Evolutionary conservation across 2,888 invertebrate genomes (phyloP), one percentile per base, ranked within the genome.

Genomic region (Listrodromus nycthemerus): DNA sequence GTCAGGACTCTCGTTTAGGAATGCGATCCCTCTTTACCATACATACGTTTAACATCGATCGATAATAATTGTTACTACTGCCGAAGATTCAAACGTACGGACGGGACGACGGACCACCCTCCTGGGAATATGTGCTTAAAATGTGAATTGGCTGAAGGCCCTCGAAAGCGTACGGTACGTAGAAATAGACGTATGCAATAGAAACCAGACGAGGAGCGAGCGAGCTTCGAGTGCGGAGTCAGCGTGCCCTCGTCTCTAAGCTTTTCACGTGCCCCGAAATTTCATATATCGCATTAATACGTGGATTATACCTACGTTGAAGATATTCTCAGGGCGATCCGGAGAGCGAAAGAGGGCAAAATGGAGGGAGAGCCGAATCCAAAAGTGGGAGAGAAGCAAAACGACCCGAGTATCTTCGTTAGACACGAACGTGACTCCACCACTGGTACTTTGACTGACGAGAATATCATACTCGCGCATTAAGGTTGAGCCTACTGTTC

Each of bases 371-470:
- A 24, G 30, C n/a, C 48, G 19, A 74, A 74, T 77, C 55, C 41
- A 48, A 58, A 77, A 73, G 70, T 33, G 21, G 10, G 27, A 50
- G 13, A 67, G 16, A 67, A 69, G 58, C 30, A 16, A 75, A 37
- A 16, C 65, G 21, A 48, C n/a, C 7, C 21, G 10, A 52, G 37
- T 48, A 65, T 41, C 48, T 88, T 89, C 87, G 87, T 90, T 90
- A 89, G 84, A 89, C 85, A 87, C 85, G 88, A 88, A 90, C 89
- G 90, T 89, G 90, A 89, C 90, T 89, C 86, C 85, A 85, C 84
- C 71, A 33, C 63, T 66, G 41, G 37, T 74, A 70, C 66, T 76
- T 75, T 66, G 58, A 80, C 58, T 75, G 70, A 76, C 65, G 75
- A 24, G 58, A 55, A 66, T 55, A 75, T 70, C 30, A 50, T 70